phyloP scores from a whole-genome alignment of 2,113 vertebrate genomes.

The Thunnus maccoyii region DNA sequence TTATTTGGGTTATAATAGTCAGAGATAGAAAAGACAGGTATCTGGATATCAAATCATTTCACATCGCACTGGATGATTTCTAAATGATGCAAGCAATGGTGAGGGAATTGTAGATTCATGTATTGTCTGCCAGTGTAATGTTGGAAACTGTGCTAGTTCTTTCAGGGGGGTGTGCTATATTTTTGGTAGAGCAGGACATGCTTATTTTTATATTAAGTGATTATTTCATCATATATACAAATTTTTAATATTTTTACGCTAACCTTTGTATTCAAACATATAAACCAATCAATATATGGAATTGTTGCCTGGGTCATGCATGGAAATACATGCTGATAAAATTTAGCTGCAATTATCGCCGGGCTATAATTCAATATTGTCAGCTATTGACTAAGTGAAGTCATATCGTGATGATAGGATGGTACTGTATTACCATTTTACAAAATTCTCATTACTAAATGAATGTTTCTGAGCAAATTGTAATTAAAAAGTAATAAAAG shows the following conservation, averaged over 20 bases:
- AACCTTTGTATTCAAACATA: background rate
- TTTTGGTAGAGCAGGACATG: background rate
- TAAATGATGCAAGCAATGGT: conserved; percentile 24
- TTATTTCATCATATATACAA: background rate
- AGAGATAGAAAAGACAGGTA: conserved; percentile 77
- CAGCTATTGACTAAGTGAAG: conserved; percentile 4
- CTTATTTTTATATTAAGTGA: background rate
- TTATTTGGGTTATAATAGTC: conserved; percentile 41
- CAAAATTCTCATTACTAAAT: background rate
- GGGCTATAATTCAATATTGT: background rate
- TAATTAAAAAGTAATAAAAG: conserved; percentile 2
- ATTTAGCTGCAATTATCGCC: background rate
- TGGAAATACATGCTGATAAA: background rate
- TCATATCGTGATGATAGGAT: conserved; percentile 1
- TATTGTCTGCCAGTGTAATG: conserved; percentile 17
- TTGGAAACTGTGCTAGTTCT: background rate
- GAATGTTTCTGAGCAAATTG: background rate
- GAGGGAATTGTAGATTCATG: conserved; percentile 26
- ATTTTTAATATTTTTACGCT: background rate
- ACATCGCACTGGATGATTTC: conserved; percentile 21
- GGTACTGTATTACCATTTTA: background rate
- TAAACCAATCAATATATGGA: background rate
- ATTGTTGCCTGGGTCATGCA: background rate
- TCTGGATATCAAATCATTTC: conserved; percentile 56
- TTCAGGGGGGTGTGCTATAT: background rate